Evolutionary conservation across 64 coral and sea anemone species (phyloP).

Genomic region (Platygyra sinensis): DNA sequence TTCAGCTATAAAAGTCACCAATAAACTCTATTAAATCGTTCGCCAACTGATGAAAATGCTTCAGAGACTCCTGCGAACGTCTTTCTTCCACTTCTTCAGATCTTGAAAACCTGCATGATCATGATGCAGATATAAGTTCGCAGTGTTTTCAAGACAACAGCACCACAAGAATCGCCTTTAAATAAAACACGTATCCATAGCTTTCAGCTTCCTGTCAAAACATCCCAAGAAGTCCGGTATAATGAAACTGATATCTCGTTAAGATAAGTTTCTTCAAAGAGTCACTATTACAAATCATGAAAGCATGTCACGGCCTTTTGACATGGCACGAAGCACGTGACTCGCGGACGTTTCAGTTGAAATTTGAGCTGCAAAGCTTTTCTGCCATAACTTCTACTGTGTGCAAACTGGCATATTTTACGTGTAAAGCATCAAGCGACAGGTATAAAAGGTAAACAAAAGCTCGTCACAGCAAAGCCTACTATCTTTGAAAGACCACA

Average conservation of each 20-base stretch:
- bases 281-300: background rate
- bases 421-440: background rate
- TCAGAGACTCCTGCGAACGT: background rate
- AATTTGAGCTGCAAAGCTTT: background rate
- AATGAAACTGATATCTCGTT: background rate
- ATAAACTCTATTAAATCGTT: background rate
- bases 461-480: background rate
- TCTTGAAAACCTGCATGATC: too few species aligned
- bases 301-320: conserved; percentile 19
- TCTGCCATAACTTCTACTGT: background rate
- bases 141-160: background rate
- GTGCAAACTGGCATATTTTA: background rate
- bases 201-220: background rate
- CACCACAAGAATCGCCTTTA: background rate
- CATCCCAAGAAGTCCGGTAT: background rate
- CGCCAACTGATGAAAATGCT: background rate
- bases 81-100: too few species aligned
- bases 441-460: background rate
- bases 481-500: background rate
- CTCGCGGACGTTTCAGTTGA: background rate
- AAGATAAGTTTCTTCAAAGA: background rate
- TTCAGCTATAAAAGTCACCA: background rate
- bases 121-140: too few species aligned
- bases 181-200: background rate
- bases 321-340: background rate